Conservation (phyloP, 2,797 vertebrate species). For the Bufotes viridis region DNA sequence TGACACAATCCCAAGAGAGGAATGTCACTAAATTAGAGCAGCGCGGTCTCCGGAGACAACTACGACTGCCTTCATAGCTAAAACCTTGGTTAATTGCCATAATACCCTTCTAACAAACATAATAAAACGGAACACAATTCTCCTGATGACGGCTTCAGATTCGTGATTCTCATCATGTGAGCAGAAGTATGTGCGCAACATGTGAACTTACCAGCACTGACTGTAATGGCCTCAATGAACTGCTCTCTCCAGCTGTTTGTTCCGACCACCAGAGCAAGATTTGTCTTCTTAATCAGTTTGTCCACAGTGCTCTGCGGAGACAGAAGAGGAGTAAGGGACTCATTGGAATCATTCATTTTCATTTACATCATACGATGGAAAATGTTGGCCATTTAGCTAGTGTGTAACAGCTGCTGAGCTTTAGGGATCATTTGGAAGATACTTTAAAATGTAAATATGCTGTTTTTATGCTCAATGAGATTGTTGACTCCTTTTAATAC, state of each 20-base stretch:
- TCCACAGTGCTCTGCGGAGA: slow-evolving; percentile 89
- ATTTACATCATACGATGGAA: slow-evolving; percentile 3
- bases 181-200: slow-evolving; percentile 23
- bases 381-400: slow-evolving; percentile 19
- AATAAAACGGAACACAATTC: slow-evolving; percentile 13
- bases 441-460: background rate
- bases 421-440: slow-evolving; percentile 1
- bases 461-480: background rate
- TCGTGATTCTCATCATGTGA: background rate
- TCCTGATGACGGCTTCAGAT: background rate
- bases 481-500: background rate
- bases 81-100: background rate
- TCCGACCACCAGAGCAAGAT: slow-evolving; percentile 92
- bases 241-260: slow-evolving; percentile 98
- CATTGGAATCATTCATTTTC: slow-evolving; percentile 30
- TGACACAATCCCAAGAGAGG: background rate
- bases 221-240: slow-evolving; percentile 93
- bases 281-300: slow-evolving; percentile 98
- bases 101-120: background rate
- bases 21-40: slow-evolving; percentile 1
- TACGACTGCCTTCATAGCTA: background rate
- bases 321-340: slow-evolving; percentile 60
- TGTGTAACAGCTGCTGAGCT: background rate
- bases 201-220: slow-evolving; percentile 85
- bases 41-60: background rate